These are phyloP conservation scores for Petrocephalus zakoni DNA, from an alignment of 2,113 vertebrate genomes.

Conservation along the genomic window DNA sequence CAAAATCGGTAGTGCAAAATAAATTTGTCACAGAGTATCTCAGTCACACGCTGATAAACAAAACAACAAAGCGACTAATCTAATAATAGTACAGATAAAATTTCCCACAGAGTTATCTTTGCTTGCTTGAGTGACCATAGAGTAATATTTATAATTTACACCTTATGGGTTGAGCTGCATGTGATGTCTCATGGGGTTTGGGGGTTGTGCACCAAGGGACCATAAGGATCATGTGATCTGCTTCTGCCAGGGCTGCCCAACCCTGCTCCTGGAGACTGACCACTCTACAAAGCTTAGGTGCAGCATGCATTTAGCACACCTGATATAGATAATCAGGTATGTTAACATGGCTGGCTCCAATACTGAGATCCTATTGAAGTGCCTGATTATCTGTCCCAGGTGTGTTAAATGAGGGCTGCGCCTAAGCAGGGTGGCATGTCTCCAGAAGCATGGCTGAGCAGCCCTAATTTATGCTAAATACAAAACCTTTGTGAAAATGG, in stretches of 20 bases:
- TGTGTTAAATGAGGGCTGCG: too few species aligned
- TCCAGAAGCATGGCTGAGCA: too few species aligned
- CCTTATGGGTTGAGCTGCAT: too few species aligned
- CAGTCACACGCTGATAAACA: neutral
- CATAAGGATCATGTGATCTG: neutral
- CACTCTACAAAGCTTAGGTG: neutral
- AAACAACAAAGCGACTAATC: neutral
- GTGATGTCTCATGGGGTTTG: neutral
- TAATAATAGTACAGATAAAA: neutral
- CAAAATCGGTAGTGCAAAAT: too few species aligned
- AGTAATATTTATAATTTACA: too few species aligned
- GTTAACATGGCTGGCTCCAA: too few species aligned
- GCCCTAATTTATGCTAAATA: neutral
- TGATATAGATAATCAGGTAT: too few species aligned
- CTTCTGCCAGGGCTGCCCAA: neutral
- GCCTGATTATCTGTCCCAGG: too few species aligned
- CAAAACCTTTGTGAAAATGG: neutral
- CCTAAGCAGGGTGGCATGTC: too few species aligned
- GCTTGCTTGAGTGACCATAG: neutral
- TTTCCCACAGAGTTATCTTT: neutral
- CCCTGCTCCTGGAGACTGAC: neutral
- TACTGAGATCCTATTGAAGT: too few species aligned
- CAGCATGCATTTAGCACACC: neutral
- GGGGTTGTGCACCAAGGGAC: neutral
- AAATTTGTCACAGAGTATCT: neutral